phyloP scores from a whole-genome alignment of 53 echinoderm and acorn worm species.

The Patiria pectinifera region DNA sequence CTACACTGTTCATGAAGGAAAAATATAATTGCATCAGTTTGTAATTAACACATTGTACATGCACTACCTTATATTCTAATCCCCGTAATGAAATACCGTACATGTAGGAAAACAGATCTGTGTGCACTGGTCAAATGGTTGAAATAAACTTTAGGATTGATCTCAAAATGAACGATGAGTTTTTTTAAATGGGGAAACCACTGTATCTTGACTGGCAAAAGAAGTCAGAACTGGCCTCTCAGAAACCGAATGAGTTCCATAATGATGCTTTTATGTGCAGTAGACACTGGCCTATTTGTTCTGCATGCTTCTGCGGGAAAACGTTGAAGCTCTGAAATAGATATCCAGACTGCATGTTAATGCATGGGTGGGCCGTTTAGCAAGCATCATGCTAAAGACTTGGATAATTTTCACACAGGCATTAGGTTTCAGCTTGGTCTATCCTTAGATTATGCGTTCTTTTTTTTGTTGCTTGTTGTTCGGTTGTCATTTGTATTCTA shows the following conservation, averaged over 20 bases:
- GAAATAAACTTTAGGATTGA: not conserved
- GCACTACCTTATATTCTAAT: too few relatives aligned
- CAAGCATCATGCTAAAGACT: conserved; percentile 10
- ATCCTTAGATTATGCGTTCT: not conserved
- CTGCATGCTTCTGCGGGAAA: not conserved
- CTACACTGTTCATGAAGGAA: too few relatives aligned
- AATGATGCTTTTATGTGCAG: not conserved
- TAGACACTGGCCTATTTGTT: conserved; percentile 29
- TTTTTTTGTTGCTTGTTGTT: not conserved
- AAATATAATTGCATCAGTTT: too few relatives aligned
- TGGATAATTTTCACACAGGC: conserved; percentile 8
- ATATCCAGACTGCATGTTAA: conserved; percentile 45
- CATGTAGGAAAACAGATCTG: too few relatives aligned
- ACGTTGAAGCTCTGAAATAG: conserved; percentile 10
- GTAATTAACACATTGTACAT: too few relatives aligned
- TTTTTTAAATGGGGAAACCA: too few relatives aligned
- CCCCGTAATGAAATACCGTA: too few relatives aligned
- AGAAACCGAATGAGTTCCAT: not conserved
- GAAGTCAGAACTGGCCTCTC: not conserved
- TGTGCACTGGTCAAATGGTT: not conserved
- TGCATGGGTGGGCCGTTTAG: conserved; percentile 43
- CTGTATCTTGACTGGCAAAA: not conserved
- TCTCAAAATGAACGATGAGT: not conserved
- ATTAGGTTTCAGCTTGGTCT: conserved; percentile 23
- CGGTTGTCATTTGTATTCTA: not conserved